Percentiles rank a stretch among this genome's conserved stretches.
phyloP scores from a whole-genome alignment of 2,888 invertebrate species.

The Ecliptopera silaceata region DNA sequence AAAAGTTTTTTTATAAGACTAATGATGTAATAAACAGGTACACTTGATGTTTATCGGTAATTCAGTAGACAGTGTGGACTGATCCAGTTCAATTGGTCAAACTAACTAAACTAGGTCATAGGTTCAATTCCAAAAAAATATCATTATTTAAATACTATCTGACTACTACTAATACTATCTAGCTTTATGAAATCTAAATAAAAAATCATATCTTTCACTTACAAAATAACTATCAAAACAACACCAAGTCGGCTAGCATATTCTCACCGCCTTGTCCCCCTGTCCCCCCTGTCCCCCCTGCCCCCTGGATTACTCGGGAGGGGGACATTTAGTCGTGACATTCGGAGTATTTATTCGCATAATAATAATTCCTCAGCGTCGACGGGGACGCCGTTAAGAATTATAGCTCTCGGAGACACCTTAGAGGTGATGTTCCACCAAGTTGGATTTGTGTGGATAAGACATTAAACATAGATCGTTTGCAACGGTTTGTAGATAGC shows the following conservation, averaged over 20 bases:
- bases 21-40: no score
- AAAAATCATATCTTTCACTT: not conserved
- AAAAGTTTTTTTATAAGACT: no score
- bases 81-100: no score
- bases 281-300: conserved; percentile 8
- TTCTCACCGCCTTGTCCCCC: conserved; percentile 12
- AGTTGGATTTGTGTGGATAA: conserved; percentile 54
- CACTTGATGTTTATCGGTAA: no score
- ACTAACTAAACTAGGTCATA: no score
- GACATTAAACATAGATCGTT: no score
- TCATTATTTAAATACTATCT: no score
- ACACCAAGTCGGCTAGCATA: conserved; percentile 25
- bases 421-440: conserved; percentile 64
- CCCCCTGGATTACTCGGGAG: conserved; percentile 59
- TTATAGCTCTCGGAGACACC: conserved; percentile 77
- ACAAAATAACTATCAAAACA: conserved; percentile 33
- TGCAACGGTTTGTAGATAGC: no score
- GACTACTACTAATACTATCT: no score
- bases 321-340: conserved; percentile 85
- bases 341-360: conserved; percentile 86
- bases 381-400: conserved; percentile 72
- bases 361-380: conserved; percentile 84
- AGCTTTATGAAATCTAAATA: no score
- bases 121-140: no score
- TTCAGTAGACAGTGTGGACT: no score